phyloP scores from a whole-genome alignment of 2,888 invertebrate genomes.

The Copidosoma aretas region DNA sequence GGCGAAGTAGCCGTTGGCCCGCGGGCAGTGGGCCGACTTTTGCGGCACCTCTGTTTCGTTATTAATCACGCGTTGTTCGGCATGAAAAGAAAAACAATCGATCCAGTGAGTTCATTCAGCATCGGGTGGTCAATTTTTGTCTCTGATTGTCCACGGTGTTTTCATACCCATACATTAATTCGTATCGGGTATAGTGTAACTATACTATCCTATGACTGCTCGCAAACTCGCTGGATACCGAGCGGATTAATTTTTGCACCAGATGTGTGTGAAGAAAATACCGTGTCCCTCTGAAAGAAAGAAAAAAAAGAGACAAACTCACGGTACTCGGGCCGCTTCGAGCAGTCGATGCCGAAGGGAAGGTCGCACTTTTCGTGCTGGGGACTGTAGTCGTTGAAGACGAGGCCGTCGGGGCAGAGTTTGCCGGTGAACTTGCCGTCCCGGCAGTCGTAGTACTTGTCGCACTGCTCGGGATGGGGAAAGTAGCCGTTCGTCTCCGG shows the following conservation, averaged over 20 bases:
- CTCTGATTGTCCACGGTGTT: too few relatives aligned
- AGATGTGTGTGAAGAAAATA: too few relatives aligned
- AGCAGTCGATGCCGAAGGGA: slow-evolving; percentile 86
- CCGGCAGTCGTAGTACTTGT: slow-evolving; percentile 84
- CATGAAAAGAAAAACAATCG: too few relatives aligned
- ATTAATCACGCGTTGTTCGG: too few relatives aligned
- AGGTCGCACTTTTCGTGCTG: slow-evolving; percentile 86
- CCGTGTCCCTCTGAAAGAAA: too few relatives aligned
- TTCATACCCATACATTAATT: not conserved
- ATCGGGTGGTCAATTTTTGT: too few relatives aligned
- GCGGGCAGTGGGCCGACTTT: slow-evolving; percentile 76
- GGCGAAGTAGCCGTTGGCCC: slow-evolving; percentile 86
- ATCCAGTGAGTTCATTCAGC: too few relatives aligned
- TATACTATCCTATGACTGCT: too few relatives aligned
- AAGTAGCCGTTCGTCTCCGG: slow-evolving; percentile 85
- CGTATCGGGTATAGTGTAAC: not conserved
- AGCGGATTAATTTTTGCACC: too few relatives aligned
- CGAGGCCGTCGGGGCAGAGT: slow-evolving; percentile 87
- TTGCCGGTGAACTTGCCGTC: slow-evolving; percentile 78
- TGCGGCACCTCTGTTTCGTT: slow-evolving; percentile 66
- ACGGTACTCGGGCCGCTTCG: slow-evolving; percentile 79
- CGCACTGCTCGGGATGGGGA: slow-evolving; percentile 85
- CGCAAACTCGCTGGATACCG: too few relatives aligned
- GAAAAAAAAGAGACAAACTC: too few relatives aligned
- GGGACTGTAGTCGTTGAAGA: slow-evolving; percentile 85